Evolutionary conservation across 2,113 vertebrate species (phyloP).

Genomic region (Neomonachus schauinslandi): DNA sequence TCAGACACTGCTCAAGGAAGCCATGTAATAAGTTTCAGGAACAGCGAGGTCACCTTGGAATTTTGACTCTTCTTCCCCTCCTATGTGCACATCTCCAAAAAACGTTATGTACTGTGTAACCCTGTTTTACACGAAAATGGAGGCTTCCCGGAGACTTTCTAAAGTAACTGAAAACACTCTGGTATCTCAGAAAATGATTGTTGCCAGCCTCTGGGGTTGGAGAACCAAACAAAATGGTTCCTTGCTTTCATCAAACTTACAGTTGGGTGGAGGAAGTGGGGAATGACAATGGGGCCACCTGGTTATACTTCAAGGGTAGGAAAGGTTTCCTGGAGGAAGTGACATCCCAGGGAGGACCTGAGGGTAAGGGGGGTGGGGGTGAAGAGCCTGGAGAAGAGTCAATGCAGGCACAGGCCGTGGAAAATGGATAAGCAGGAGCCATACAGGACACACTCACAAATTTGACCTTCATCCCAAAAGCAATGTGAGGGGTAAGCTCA

Average conservation of each 20-base stretch:
- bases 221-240: neutral
- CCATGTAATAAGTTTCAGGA: neutral
- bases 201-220: neutral
- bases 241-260: neutral
- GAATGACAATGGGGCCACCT: rapidly evolving
- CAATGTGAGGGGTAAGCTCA: neutral
- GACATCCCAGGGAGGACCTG: neutral
- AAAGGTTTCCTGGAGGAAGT: neutral
- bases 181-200: constrained; percentile 5
- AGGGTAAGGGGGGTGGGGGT: neutral
- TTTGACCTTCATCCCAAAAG: neutral
- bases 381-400: neutral
- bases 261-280: neutral
- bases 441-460: neutral
- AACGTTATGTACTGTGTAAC: neutral
- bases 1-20: neutral
- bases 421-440: neutral
- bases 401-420: neutral
- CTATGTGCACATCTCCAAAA: neutral
- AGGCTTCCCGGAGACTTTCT: neutral
- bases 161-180: constrained; percentile 15
- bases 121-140: neutral
- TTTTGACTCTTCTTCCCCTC: neutral
- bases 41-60: neutral
- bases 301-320: neutral